phyloP scores from a whole-genome alignment of 1,140 invertebrate species.

The Dermatophagoides farinae region DNA sequence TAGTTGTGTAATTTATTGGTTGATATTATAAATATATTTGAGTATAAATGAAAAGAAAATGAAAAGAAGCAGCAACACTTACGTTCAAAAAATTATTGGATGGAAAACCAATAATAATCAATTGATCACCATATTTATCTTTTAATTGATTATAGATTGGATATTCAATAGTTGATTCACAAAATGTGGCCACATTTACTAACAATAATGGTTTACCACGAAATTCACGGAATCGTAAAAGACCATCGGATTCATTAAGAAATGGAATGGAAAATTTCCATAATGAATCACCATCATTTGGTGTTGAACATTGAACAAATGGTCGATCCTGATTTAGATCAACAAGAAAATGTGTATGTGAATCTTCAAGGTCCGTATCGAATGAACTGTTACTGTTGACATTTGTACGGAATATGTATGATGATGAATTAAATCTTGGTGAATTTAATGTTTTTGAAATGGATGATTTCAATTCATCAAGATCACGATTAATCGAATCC shows the following conservation, averaged over 20 bases:
- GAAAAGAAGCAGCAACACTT: too few relatives aligned
- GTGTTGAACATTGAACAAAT: not conserved
- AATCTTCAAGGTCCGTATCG: too few relatives aligned
- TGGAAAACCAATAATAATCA: slow-evolving; percentile 33
- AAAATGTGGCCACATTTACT: slow-evolving; percentile 35
- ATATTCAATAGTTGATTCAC: slow-evolving; percentile 29
- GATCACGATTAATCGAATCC: not conserved
- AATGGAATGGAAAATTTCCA: not conserved
- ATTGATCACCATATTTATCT: slow-evolving; percentile 21
- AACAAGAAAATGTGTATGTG: not conserved
- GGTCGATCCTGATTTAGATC: not conserved
- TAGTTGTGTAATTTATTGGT: too few relatives aligned
- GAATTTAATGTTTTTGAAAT: not conserved
- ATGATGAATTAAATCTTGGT: too few relatives aligned
- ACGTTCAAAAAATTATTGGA: slow-evolving; percentile 34
- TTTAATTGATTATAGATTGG: slow-evolving; percentile 29
- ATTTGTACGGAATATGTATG: too few relatives aligned
- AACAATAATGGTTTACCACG: slow-evolving; percentile 28
- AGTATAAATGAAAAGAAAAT: too few relatives aligned
- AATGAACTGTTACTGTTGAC: not conserved
- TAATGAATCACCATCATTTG: not conserved
- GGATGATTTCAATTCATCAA: not conserved
- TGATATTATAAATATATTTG: too few relatives aligned
- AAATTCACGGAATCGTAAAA: slow-evolving; percentile 21
- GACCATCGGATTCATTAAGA: not conserved